These are phyloP conservation scores for Kuschelorhynchus macadamiae DNA, from an alignment of 2,888 invertebrate genomes.

Conservation along the genomic window DNA sequence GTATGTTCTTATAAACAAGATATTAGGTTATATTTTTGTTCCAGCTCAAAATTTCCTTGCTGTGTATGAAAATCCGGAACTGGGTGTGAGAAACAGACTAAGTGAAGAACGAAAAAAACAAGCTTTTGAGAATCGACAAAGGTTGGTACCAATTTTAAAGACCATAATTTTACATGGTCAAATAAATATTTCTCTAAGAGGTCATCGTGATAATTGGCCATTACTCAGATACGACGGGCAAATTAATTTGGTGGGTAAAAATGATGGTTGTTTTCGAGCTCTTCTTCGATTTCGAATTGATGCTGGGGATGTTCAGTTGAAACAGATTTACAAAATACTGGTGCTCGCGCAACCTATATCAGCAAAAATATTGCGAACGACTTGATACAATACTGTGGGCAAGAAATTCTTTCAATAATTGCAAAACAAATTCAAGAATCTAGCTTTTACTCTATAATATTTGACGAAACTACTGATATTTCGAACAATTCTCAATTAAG, in stretches of 20 bases:
- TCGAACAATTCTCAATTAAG: constrained; percentile 25
- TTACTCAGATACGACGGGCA: background rate
- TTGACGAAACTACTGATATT: constrained; percentile 39
- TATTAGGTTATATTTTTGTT: too few species aligned
- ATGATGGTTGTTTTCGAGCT: constrained; percentile 18
- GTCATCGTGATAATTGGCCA: constrained; percentile 12
- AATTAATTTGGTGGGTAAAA: background rate
- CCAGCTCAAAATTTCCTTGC: constrained; percentile 13
- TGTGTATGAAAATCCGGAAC: constrained; percentile 16
- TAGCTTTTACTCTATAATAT: constrained; percentile 21
- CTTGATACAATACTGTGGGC: constrained; percentile 1
- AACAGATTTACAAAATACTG: constrained; percentile 17
- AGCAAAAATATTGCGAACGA: constrained; percentile 11
- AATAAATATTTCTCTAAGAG: constrained; percentile 17
- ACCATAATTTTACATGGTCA: constrained; percentile 13
- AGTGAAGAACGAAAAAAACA: constrained; percentile 15
- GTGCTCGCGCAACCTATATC: constrained; percentile 5
- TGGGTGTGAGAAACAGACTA: constrained; percentile 22
- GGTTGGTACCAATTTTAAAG: constrained; percentile 18
- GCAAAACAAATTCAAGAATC: background rate
- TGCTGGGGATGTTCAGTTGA: background rate
- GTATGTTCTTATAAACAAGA: too few species aligned
- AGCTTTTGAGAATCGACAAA: constrained; percentile 8
- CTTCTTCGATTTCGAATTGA: constrained; percentile 15
- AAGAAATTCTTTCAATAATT: constrained; percentile 12